phyloP scores from a whole-genome alignment of 2,888 invertebrate genomes.

The Andricus quercusramuli region DNA sequence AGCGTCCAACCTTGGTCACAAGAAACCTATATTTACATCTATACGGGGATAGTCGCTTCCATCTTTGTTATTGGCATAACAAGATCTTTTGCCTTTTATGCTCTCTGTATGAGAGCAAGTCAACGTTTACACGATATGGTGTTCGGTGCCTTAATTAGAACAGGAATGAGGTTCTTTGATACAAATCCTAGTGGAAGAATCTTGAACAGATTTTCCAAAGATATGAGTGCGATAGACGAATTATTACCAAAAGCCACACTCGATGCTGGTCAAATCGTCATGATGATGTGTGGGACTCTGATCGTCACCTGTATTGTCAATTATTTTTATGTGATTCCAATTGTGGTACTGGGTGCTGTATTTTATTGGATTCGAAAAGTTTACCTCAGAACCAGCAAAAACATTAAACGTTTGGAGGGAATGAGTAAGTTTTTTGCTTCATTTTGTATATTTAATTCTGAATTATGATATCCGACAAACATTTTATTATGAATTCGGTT shows the following conservation, averaged over 20 bases:
- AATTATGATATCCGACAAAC: no score
- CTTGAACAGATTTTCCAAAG: slow-evolving; percentile 91
- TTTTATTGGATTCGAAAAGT: slow-evolving; percentile 83
- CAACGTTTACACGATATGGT: slow-evolving; percentile 80
- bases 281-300: slow-evolving; percentile 81
- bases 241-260: slow-evolving; percentile 84
- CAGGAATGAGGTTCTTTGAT: slow-evolving; percentile 88
- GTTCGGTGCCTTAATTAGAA: slow-evolving; percentile 80
- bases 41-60: slow-evolving; percentile 80
- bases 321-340: slow-evolving; percentile 82
- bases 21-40: slow-evolving; percentile 81
- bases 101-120: slow-evolving; percentile 79
- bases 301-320: slow-evolving; percentile 83
- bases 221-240: slow-evolving; percentile 90
- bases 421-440: slow-evolving; percentile 79
- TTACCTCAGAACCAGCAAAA: slow-evolving; percentile 86
- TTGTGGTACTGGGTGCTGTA: slow-evolving; percentile 80
- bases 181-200: slow-evolving; percentile 90
- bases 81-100: slow-evolving; percentile 79
- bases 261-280: slow-evolving; percentile 80
- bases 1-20: slow-evolving; percentile 44
- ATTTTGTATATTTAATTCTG: no score
- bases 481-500: no score
- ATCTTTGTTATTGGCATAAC: slow-evolving; percentile 76
- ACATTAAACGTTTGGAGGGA: slow-evolving; percentile 85